These are phyloP conservation scores for Nothobranchius furzeri DNA, from an alignment of 2,113 vertebrate genomes.

Conservation along the genomic window DNA sequence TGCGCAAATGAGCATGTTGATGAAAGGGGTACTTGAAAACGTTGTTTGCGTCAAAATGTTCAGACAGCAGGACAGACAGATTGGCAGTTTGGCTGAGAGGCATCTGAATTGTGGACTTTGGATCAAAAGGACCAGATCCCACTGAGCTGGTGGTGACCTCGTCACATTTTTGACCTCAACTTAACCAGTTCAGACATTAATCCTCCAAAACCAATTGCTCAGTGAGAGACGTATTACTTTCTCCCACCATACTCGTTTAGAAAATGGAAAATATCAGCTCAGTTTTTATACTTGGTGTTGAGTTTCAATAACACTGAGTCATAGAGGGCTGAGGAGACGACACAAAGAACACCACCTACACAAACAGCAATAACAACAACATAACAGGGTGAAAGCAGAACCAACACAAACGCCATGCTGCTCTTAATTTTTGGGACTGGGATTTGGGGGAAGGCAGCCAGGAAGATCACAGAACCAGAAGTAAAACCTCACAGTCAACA, in stretches of 20 bases:
- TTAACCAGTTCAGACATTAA: conserved; percentile 32
- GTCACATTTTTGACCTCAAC: conserved; percentile 34
- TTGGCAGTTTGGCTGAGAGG: conserved; percentile 10
- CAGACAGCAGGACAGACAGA: conserved; percentile 40
- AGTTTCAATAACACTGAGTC: conserved; percentile 8
- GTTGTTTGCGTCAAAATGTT: conserved; percentile 41
- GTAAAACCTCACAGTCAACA: neutral
- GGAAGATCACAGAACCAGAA: neutral
- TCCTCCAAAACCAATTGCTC: conserved; percentile 30
- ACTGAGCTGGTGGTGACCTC: conserved; percentile 43
- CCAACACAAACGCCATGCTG: neutral
- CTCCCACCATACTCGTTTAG: neutral
- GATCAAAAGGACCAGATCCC: conserved; percentile 4
- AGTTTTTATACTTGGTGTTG: neutral
- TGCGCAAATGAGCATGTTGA: conserved; percentile 14
- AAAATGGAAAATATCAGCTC: neutral
- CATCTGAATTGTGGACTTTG: conserved; percentile 21
- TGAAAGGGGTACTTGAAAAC: conserved; percentile 9
- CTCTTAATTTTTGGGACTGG: neutral
- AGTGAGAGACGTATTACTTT: conserved; percentile 8
- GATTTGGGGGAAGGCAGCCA: neutral
- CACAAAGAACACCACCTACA: conserved; percentile 34
- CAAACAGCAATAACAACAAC: conserved; percentile 4
- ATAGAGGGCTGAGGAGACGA: conserved; percentile 2
- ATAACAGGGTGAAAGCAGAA: neutral